Evolutionary conservation across 2,888 invertebrate genomes (phyloP), one percentile per base, ranked within the genome.

Genomic region (Metopia argyrocephala): DNA sequence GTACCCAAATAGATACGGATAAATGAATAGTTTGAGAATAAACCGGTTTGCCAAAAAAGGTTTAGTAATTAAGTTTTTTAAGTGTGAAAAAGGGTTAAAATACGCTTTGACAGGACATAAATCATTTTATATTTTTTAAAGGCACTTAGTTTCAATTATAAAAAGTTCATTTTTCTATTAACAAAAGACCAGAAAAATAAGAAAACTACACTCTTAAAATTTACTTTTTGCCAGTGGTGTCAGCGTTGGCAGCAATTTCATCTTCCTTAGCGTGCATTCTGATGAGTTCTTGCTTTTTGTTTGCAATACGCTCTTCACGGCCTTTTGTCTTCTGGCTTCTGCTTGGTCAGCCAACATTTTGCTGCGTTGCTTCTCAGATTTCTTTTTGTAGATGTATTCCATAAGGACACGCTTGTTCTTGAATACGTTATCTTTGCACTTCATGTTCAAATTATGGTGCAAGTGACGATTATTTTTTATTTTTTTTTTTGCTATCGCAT

Each of bases 371-470:
- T 99, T 99, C 92, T 99, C 99, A 62, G 99, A 98, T 94, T 99
- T 99, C 95, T 98, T 98, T 93, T 99, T 99, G 93, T 99, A 99
- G 91, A 99, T 99, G 92, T 97, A 98, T 92, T 99, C 99, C 98
- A 99, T 99, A 71, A 99, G 93, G 48, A 98, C 98, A 91, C 99
- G 95, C 94, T 99, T 99, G 94, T 99, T 99, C 93, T 96, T 97
- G 93, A 97, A 97, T 85, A 96, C 96, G 91, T 97, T 97, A 94
- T 97, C 99, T 94, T 99, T 99, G 86, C 97, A 97, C 92, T 99
- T 99, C 96, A 99, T 96, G 94, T 99, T 99, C 89, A 99, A 92
- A 79, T 97, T 95, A 89, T 99, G 99, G 92, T 99, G 99, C 88
- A 99, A 93, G 92, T 99, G 99, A 87, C 97, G 94, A 92, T 99